These are phyloP conservation scores for Sorex araneus DNA, from an alignment of 2,113 vertebrate genomes.

Conservation along the genomic window DNA sequence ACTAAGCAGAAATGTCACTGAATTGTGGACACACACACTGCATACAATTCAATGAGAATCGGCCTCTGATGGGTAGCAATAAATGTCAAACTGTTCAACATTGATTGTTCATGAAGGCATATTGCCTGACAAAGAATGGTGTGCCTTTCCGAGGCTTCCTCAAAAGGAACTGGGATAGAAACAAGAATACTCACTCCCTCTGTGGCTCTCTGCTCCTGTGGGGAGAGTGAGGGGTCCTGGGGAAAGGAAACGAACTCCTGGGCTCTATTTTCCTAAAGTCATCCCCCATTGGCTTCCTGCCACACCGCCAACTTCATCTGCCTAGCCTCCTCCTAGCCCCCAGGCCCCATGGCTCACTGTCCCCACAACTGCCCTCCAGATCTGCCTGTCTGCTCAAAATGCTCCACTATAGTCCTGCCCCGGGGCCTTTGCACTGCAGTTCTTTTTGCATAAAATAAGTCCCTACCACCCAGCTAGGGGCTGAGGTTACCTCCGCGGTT, in stretches of 20 bases:
- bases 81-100: conserved; percentile 56
- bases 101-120: conserved; percentile 64
- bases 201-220: background rate
- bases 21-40: background rate
- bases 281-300: background rate
- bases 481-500: no score
- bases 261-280: background rate
- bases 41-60: conserved; percentile 39
- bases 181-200: background rate
- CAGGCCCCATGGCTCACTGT: background rate
- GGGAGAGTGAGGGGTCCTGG: background rate
- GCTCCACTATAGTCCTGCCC: background rate
- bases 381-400: background rate
- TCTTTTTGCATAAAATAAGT: background rate
- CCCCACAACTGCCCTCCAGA: no score
- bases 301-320: background rate
- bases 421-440: background rate
- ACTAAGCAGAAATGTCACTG: background rate
- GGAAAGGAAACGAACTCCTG: fast-evolving
- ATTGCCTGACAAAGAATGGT: conserved; percentile 57
- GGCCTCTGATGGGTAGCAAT: conserved; percentile 45
- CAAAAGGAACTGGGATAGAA: background rate
- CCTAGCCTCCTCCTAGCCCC: no score
- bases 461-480: no score
- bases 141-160: background rate